A percentile compares a stretch with the other conserved stretches of the same genome.
Conservation (phyloP, 2,797 vertebrate species). For the Cryptoblepharus egeriae region DNA sequence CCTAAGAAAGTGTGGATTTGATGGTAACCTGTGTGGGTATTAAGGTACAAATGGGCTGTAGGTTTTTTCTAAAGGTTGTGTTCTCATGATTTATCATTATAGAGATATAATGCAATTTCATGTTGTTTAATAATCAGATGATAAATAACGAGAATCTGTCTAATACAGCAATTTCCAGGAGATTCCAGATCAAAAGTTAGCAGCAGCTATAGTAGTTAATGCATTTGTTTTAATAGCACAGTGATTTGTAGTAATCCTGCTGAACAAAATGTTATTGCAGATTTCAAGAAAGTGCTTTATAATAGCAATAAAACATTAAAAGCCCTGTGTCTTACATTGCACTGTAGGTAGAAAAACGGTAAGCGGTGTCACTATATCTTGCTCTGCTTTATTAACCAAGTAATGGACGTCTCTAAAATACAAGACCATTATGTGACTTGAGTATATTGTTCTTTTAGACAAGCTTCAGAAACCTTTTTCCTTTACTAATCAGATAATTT, state of each 20-base stretch:
- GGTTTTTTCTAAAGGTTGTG: neutral
- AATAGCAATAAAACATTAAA: neutral
- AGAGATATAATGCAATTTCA: slow-evolving; percentile 4
- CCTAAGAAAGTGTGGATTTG: too few relatives aligned
- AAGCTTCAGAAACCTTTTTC: neutral
- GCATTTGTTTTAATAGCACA: neutral
- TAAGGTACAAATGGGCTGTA: too few relatives aligned
- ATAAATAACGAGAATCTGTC: neutral
- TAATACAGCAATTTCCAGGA: neutral
- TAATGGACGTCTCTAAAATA: neutral
- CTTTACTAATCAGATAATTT: neutral
- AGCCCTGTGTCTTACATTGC: neutral
- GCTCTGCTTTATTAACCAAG: slow-evolving; percentile 22
- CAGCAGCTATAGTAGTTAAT: neutral
- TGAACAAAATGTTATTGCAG: slow-evolving; percentile 2
- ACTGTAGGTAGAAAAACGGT: neutral
- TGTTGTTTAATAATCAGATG: slow-evolving; percentile 9
- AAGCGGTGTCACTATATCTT: neutral
- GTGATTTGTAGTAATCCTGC: slow-evolving; percentile 6
- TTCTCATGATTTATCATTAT: slow-evolving; percentile 3
- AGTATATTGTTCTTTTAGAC: neutral
- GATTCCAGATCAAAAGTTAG: slow-evolving; percentile 16
- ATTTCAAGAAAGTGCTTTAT: slow-evolving; percentile 12
- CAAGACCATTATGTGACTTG: neutral
- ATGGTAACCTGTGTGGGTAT: too few relatives aligned